These are phyloP conservation scores for Abrostola tripartita DNA, from an alignment of 2,888 invertebrate genomes.

Conservation along the genomic window DNA sequence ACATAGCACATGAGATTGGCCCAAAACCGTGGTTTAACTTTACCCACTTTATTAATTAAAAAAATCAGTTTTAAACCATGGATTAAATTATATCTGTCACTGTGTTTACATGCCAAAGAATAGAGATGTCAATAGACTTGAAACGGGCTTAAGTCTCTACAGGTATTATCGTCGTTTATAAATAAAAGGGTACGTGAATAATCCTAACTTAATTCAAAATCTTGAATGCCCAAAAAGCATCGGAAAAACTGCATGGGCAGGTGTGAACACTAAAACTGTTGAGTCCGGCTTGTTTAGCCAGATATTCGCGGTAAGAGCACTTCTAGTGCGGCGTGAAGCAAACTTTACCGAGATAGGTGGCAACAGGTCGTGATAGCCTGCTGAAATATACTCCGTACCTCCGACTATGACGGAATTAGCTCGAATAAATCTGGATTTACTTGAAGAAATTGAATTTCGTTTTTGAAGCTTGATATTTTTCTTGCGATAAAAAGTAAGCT, in stretches of 20 bases:
- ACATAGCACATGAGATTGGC: no score
- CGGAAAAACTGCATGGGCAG: background rate
- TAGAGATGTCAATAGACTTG: no score
- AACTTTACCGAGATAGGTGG: constrained; percentile 26
- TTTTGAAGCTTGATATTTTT: background rate
- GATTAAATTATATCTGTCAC: no score
- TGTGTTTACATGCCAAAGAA: no score
- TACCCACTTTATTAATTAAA: no score
- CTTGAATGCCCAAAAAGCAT: background rate
- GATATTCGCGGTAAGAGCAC: constrained; percentile 15
- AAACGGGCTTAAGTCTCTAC: no score
- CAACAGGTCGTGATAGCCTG: constrained; percentile 41
- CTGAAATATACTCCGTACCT: constrained; percentile 20
- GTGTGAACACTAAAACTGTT: constrained; percentile 12
- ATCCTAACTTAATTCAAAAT: background rate
- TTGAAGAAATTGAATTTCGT: background rate
- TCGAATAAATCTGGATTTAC: constrained; percentile 5
- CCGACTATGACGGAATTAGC: constrained; percentile 2
- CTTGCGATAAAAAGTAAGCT: background rate
- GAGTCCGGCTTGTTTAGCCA: constrained; percentile 14
- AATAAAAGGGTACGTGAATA: background rate
- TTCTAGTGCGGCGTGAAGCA: constrained; percentile 31
- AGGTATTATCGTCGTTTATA: no score
- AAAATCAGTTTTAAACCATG: no score
- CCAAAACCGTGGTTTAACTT: no score